Evolutionary conservation across 2,113 vertebrate genomes (phyloP).

Genomic region (Elachura formosa): DNA sequence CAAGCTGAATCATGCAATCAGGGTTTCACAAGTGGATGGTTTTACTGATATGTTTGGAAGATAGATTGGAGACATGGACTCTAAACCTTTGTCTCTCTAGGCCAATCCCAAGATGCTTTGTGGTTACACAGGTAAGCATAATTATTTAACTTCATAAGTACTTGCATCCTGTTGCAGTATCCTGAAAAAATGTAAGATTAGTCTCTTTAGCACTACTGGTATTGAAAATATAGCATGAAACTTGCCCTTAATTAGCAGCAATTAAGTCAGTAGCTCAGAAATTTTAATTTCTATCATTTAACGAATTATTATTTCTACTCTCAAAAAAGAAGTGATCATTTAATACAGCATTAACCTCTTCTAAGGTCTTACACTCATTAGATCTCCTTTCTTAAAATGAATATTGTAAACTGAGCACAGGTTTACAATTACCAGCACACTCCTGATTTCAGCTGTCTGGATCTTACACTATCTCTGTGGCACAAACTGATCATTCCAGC

Average conservation of each 20-base stretch:
- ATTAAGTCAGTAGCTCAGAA: not conserved
- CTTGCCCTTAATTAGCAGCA: not conserved
- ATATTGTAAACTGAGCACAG: not conserved
- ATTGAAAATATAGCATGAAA: not conserved
- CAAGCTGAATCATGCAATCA: not conserved
- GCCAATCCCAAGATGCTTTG: not conserved
- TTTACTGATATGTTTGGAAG: not conserved
- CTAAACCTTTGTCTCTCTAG: not conserved
- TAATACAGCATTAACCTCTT: not conserved
- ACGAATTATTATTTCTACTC: not conserved
- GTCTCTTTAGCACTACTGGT: not conserved
- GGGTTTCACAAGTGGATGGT: not conserved
- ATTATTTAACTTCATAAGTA: not conserved
- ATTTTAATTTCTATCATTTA: not conserved
- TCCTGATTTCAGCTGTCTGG: not conserved
- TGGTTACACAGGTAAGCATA: not conserved
- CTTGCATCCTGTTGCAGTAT: not conserved
- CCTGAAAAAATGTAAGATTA: not conserved
- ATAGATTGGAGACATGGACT: not conserved
- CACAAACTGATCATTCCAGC: not conserved
- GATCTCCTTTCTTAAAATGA: not conserved
- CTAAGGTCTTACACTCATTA: not conserved
- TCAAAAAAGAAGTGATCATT: accelerated
- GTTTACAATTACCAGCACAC: not conserved
- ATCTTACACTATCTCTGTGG: not conserved